Base-by-base conservation (phyloP, 2,888 invertebrate species). In the Acronicta alni region DNA sequence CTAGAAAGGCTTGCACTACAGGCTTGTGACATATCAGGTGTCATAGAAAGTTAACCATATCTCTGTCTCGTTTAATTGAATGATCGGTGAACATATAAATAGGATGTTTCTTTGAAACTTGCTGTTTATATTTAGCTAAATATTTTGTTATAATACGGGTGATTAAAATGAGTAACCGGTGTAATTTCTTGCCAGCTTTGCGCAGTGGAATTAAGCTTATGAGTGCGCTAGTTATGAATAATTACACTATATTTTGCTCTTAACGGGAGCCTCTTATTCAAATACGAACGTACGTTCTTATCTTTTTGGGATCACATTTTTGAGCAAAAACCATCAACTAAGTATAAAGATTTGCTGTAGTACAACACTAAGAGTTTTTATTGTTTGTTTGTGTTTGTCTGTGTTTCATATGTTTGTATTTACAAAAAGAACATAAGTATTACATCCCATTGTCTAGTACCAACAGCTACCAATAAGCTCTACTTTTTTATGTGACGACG, bases 151-250 rank as follows among this genome's bases (percentile, higher is more conserved):
- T 57, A 58, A 37, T 64, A 58, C 32, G 38, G 30, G 65, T 59
- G 17, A 55, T 68, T 60, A 59, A 60, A 59, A 65, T 70, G 54
- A 70, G 55, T 60, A 52, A 59, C 35, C 42, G 48, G 70, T 45
- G 60, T 70, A 55, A 70, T 65, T 56, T 70, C 65, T 60, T 55
- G 48, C 67, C n/a, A 46, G 70, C 70, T 70, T 35, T 39, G 41
- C 39, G 70, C 42, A 42, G 42, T 44, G 60, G 48, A 70, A 61
- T 71, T 61, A 65, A 70, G 43, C 66, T 66, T 57, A 66, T 41
- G 55, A 71, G 56, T 57, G 46, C 52, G 51, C 65, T 65, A 70
- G 59, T 70, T 70, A 58, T 54, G 56, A 62, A 59, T 57, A 58
- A 67, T 53, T 59, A 67, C 47, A 62, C 72, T 55, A 57, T 54